phyloP scores from a whole-genome alignment of 2,113 vertebrate genomes.

The Nothoprocta pentlandii region DNA sequence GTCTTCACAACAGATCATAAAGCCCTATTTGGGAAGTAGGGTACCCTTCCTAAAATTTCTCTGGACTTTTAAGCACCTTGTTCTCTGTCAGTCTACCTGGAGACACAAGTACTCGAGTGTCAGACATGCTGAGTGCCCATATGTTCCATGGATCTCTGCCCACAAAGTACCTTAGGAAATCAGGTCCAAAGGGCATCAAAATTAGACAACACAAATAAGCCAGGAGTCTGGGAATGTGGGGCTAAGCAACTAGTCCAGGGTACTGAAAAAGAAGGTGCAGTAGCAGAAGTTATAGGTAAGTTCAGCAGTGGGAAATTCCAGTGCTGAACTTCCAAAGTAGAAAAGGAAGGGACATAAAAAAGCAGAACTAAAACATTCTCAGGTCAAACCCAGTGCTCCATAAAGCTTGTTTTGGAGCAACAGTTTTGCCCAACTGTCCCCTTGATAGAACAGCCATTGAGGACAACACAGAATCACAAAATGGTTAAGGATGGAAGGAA shows the following conservation, averaged over 20 bases:
- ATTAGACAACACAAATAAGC: not conserved
- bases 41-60: not conserved
- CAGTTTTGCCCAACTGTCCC: not conserved
- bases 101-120: not conserved
- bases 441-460: not conserved
- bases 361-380: not conserved
- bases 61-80: not conserved
- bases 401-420: not conserved
- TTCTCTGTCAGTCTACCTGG: not conserved
- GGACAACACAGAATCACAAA: not conserved
- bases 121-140: not conserved
- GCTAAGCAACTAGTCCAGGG: not conserved
- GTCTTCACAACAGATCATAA: not conserved
- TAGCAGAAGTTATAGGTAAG: not conserved
- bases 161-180: not conserved
- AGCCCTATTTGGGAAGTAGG: not conserved
- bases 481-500: too few species aligned
- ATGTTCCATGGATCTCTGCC: not conserved
- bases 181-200: not conserved
- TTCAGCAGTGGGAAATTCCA: not conserved
- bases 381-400: not conserved
- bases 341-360: not conserved
- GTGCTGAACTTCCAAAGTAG: not conserved
- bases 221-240: not conserved
- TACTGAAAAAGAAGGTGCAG: not conserved